Evolutionary conservation across 2,888 invertebrate species (phyloP).

Genomic region (Atethmia centrago): DNA sequence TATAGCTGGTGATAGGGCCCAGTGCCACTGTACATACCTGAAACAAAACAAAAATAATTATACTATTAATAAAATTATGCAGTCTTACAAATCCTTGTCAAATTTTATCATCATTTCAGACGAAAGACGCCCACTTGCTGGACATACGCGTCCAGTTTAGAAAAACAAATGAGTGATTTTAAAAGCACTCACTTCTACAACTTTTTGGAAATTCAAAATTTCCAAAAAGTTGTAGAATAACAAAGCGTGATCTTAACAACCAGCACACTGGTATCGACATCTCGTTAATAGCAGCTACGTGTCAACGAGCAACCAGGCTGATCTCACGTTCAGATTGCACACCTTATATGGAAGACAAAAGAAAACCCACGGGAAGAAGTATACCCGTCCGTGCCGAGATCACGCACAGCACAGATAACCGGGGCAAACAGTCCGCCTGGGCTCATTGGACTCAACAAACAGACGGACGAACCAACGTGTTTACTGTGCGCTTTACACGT

Average conservation of each 20-base stretch:
- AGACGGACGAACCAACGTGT: constrained; percentile 78
- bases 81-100: neutral
- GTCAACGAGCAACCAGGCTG: constrained; percentile 68
- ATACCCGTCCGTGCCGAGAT: constrained; percentile 74
- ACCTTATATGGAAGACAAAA: constrained; percentile 74
- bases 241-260: constrained; percentile 55
- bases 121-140: neutral
- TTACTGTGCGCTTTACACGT: constrained; percentile 82
- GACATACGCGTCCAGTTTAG: neutral
- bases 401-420: constrained; percentile 78
- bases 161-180: too few species aligned
- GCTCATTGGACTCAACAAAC: constrained; percentile 84
- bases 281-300: constrained; percentile 73
- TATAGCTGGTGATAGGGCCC: constrained; percentile 10
- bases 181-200: too few species aligned
- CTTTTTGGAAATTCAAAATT: too few species aligned
- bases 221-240: constrained; percentile 22
- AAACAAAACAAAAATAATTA: constrained; percentile 67
- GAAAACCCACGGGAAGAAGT: constrained; percentile 72
- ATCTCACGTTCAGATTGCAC: constrained; percentile 74
- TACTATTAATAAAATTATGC: constrained; percentile 33
- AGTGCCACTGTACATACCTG: constrained; percentile 73
- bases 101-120: neutral
- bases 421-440: constrained; percentile 75
- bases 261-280: constrained; percentile 56